Conservation (phyloP, 1,140 invertebrate species). For the Cherax destructor region DNA sequence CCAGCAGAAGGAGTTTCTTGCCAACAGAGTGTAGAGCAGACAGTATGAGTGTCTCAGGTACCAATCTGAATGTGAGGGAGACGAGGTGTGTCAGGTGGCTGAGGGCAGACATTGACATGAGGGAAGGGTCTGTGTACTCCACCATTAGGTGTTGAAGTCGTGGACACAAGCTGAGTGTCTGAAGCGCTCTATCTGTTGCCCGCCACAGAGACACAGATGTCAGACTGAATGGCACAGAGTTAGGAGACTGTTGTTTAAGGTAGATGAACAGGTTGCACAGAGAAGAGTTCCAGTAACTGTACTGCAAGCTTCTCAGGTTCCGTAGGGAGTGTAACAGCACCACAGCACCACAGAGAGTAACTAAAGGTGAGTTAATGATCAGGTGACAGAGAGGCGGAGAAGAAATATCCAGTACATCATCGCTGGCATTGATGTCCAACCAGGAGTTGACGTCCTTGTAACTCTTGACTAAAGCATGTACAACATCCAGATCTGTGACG, state of each 20-base stretch:
- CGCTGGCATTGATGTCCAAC: neutral
- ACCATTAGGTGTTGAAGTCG: conserved; percentile 35
- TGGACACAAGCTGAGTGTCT: conserved; percentile 30
- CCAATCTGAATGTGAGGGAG: conserved; percentile 38
- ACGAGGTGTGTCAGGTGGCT: neutral
- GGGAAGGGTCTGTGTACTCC: conserved; percentile 40
- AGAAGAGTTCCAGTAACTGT: conserved; percentile 48
- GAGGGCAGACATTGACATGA: conserved; percentile 11
- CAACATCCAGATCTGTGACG: conserved; percentile 30
- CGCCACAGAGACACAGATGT: conserved; percentile 38
- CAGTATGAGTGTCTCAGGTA: conserved; percentile 21
- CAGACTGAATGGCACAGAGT: conserved; percentile 21
- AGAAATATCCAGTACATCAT: neutral
- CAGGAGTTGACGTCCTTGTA: conserved; percentile 17
- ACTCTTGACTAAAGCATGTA: conserved; percentile 20
- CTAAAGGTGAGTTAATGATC: conserved; percentile 18
- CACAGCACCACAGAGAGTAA: conserved; percentile 40
- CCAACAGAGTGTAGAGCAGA: conserved; percentile 11
- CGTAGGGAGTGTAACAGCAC: conserved; percentile 28
- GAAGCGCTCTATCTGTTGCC: conserved; percentile 13
- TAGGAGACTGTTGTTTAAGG: neutral
- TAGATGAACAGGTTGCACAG: conserved; percentile 36
- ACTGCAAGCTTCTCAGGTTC: conserved; percentile 35
- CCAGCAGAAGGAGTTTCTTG: conserved; percentile 17
- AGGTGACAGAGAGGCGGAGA: conserved; percentile 28